phyloP scores from a whole-genome alignment of 1,140 invertebrate genomes.

The Coptotermes formosanus region DNA sequence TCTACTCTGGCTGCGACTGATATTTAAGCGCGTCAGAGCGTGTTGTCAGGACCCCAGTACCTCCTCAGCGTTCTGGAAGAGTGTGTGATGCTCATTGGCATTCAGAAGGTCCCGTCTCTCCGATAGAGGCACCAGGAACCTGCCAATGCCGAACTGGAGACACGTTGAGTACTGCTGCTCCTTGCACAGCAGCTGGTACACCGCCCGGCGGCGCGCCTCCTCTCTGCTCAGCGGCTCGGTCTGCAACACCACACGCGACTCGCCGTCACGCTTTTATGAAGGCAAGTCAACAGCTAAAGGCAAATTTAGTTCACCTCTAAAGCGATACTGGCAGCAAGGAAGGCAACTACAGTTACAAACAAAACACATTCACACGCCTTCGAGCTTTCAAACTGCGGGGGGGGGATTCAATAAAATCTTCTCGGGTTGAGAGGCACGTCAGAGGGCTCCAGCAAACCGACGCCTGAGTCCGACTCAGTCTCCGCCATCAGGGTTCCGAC shows the following conservation, averaged over 20 bases:
- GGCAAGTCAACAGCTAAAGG: too few relatives aligned
- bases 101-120: constrained; percentile 72
- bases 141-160: constrained; percentile 70
- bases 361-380: too few relatives aligned
- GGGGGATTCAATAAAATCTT: too few relatives aligned
- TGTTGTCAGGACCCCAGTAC: constrained; percentile 41
- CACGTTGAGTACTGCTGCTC: constrained; percentile 73
- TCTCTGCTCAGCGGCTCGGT: constrained; percentile 42
- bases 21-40: constrained; percentile 33
- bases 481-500: too few relatives aligned
- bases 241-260: constrained; percentile 37
- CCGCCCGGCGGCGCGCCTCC: constrained; percentile 51
- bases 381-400: too few relatives aligned
- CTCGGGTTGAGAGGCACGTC: too few relatives aligned
- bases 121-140: constrained; percentile 68
- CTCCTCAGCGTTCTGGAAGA: constrained; percentile 83
- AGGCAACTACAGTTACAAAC: too few relatives aligned
- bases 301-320: too few relatives aligned
- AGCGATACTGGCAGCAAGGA: too few relatives aligned
- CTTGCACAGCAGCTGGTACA: constrained; percentile 60
- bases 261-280: too few relatives aligned
- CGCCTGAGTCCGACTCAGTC: too few relatives aligned
- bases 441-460: too few relatives aligned
- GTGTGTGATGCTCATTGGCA: constrained; percentile 67
- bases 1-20: neutral